Evolutionary conservation across 2,888 invertebrate genomes (phyloP).

Genomic region (Cyclophora punctaria): DNA sequence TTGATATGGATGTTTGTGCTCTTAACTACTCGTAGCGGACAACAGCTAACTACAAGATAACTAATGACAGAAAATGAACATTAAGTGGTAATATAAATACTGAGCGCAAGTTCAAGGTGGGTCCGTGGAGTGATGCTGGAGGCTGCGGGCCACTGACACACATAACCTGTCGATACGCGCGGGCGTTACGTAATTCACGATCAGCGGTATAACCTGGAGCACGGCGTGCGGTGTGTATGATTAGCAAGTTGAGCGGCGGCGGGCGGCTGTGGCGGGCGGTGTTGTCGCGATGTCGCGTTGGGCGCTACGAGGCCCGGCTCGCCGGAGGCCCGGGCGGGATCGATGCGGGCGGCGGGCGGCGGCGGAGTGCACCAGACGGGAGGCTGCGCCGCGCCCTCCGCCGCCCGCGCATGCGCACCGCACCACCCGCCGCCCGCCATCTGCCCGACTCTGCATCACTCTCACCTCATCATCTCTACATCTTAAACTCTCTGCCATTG

Average conservation of each 20-base stretch:
- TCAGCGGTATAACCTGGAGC: conserved; percentile 43
- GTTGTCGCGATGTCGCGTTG: conserved; percentile 27
- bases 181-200: conserved; percentile 63
- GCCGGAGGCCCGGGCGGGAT: conserved; percentile 60
- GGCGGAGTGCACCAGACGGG: conserved; percentile 67
- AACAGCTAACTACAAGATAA: no score
- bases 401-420: conserved; percentile 21
- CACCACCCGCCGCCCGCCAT: conserved; percentile 25
- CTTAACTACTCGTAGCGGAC: conserved; percentile 19
- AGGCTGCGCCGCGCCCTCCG: conserved; percentile 59
- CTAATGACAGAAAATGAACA: no score
- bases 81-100: neutral
- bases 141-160: conserved; percentile 35
- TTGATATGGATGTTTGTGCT: conserved; percentile 32
- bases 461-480: conserved; percentile 31
- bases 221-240: conserved; percentile 39
- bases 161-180: conserved; percentile 54
- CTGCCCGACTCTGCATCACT: conserved; percentile 26
- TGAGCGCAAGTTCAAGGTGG: conserved; percentile 1
- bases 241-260: conserved; percentile 40
- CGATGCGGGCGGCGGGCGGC: conserved; percentile 73
- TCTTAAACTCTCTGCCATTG: conserved; percentile 13
- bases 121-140: conserved; percentile 7
- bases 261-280: conserved; percentile 35
- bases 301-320: conserved; percentile 49